Conservation (phyloP, 2,797 vertebrate genomes). For the Cirrhinus mrigala region DNA sequence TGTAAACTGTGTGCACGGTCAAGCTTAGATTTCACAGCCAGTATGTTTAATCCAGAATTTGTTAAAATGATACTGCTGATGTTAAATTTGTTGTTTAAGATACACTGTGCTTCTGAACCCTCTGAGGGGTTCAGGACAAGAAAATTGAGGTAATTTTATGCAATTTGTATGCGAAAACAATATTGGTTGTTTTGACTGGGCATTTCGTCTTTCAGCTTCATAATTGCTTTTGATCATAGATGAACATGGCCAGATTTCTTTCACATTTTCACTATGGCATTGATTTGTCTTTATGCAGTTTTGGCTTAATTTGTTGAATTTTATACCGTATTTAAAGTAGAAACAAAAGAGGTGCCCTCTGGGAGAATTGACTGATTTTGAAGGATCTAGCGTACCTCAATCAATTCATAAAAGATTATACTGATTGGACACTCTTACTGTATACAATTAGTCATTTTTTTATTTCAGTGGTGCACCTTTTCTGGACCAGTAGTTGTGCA, state of each 20-base stretch:
- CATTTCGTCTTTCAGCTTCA: conserved; percentile 26
- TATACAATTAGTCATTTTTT: neutral
- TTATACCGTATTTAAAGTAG: conserved; percentile 25
- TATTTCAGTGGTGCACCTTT: neutral
- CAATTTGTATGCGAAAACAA: neutral
- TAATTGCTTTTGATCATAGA: conserved; percentile 15
- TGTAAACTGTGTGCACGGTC: conserved; percentile 13
- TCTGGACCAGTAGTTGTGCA: conserved; percentile 3
- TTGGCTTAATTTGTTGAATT: neutral
- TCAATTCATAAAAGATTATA: neutral
- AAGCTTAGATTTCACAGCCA: neutral
- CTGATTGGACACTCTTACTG: neutral
- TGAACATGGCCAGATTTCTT: conserved; percentile 8
- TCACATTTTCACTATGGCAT: neutral
- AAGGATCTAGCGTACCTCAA: neutral
- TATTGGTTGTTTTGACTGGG: conserved; percentile 4
- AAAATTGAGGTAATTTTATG: neutral
- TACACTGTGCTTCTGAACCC: neutral
- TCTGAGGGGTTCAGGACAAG: neutral
- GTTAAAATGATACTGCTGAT: neutral
- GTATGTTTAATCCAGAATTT: conserved; percentile 1
- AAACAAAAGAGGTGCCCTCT: neutral
- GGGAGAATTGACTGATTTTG: conserved; percentile 1
- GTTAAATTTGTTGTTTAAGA: neutral
- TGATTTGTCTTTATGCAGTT: neutral